Conservation (phyloP, 2,113 vertebrate genomes). For the Panthera uncia region DNA sequence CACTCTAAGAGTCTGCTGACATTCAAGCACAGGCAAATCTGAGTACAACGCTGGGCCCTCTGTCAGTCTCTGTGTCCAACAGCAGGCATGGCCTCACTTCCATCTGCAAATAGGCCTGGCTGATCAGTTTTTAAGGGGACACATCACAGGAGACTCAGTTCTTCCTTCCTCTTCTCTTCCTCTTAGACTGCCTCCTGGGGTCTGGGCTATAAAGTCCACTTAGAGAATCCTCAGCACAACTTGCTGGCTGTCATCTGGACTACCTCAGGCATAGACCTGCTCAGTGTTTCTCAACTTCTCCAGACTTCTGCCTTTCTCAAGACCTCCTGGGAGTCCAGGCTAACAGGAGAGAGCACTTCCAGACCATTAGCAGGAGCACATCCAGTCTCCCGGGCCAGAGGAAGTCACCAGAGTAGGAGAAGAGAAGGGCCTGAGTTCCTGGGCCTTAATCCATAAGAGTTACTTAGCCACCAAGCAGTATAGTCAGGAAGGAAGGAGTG, state of each 20-base stretch:
- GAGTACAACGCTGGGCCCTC: background rate
- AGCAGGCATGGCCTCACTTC: background rate
- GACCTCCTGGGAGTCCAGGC: background rate
- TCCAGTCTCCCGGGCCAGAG: background rate
- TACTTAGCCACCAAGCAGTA: background rate
- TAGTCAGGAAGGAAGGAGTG: background rate
- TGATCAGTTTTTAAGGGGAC: conserved; percentile 25
- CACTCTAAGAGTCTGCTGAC: background rate
- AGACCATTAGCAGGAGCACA: background rate
- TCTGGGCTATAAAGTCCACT: background rate
- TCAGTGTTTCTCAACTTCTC: background rate
- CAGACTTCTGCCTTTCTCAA: background rate
- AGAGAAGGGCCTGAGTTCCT: background rate
- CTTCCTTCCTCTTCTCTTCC: background rate
- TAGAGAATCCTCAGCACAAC: background rate
- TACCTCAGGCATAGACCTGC: background rate
- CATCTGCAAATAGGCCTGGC: background rate
- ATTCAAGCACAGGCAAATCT: background rate
- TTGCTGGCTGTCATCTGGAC: background rate
- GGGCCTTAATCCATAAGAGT: background rate
- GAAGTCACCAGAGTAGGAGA: background rate
- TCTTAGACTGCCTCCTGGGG: background rate
- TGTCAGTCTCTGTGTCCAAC: background rate
- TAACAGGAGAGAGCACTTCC: background rate
- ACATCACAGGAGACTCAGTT: background rate